phyloP scores from a whole-genome alignment of 2,113 vertebrate species.

The Girardinichthys multiradiatus region DNA sequence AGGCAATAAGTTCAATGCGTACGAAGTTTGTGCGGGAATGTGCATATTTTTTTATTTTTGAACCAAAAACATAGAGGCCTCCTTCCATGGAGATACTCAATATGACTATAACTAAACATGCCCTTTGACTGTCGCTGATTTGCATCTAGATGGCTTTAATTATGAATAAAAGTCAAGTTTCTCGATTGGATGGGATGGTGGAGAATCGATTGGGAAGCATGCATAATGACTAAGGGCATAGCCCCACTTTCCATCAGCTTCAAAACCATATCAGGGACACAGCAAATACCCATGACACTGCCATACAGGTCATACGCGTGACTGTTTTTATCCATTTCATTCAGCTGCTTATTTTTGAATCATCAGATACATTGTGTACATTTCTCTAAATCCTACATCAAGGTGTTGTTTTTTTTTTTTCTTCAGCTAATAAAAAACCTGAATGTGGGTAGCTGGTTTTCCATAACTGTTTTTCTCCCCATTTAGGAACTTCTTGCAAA shows the following conservation, averaged over 20 bases:
- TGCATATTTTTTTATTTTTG: conserved; percentile 30
- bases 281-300: conserved; percentile 29
- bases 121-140: conserved; percentile 77
- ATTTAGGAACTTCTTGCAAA: not conserved
- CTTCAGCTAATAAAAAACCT: not conserved
- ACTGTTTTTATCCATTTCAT: conserved; percentile 33
- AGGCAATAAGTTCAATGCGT: conserved; percentile 43
- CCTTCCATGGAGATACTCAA: conserved; percentile 46
- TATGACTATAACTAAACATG: conserved; percentile 65
- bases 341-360: conserved; percentile 29
- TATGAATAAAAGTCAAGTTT: conserved; percentile 82
- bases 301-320: conserved; percentile 7
- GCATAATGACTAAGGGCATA: conserved; percentile 79
- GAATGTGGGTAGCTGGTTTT: not conserved
- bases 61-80: conserved; percentile 39
- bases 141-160: conserved; percentile 86
- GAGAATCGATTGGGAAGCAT: conserved; percentile 80
- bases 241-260: conserved; percentile 67
- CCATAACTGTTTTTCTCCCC: not conserved
- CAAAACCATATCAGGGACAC: conserved; percentile 49
- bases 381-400: not conserved
- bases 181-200: conserved; percentile 73
- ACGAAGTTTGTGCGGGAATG: conserved; percentile 9
- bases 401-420: not conserved
- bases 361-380: conserved; percentile 6